Conservation (phyloP, 1,140 invertebrate species). For the Asbolus verrucosus region DNA sequence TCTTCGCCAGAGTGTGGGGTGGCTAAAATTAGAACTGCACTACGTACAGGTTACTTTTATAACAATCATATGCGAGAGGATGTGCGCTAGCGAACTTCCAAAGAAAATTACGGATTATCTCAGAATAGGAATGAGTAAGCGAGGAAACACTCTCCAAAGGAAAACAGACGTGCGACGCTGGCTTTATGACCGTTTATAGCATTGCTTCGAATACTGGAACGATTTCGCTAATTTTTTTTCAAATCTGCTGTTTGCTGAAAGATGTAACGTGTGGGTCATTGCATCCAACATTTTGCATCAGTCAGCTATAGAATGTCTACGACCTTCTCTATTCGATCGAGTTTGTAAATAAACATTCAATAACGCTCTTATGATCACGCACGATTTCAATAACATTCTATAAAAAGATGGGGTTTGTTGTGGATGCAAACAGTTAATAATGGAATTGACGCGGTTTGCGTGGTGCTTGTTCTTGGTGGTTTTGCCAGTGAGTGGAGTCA, state of each 20-base stretch:
- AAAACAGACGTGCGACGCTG: constrained; percentile 3
- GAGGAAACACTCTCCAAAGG: background rate
- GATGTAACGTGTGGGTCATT: constrained; percentile 2
- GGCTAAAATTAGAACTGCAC: constrained; percentile 29
- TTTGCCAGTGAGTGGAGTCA: constrained; percentile 3
- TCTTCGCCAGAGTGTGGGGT: constrained; percentile 11
- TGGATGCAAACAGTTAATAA: background rate
- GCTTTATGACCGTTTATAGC: too few relatives aligned
- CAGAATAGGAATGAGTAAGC: constrained; percentile 32
- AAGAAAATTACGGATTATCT: constrained; percentile 27
- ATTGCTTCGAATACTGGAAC: too few relatives aligned
- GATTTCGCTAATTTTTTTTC: too few relatives aligned
- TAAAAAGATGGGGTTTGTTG: constrained; percentile 4
- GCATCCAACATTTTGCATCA: constrained; percentile 15
- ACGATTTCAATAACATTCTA: constrained; percentile 24
- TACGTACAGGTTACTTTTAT: constrained; percentile 27
- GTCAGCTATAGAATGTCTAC: constrained; percentile 19
- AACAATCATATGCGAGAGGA: constrained; percentile 31
- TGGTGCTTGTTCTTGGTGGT: background rate
- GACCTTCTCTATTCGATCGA: constrained; percentile 23
- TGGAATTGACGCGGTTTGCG: constrained; percentile 15
- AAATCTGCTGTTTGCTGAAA: constrained; percentile 5
- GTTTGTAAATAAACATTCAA: constrained; percentile 35
- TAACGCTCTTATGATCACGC: constrained; percentile 22
- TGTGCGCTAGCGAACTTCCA: constrained; percentile 15